Base-by-base conservation (phyloP, 2,797 vertebrate genomes). In the Gila robusta region DNA sequence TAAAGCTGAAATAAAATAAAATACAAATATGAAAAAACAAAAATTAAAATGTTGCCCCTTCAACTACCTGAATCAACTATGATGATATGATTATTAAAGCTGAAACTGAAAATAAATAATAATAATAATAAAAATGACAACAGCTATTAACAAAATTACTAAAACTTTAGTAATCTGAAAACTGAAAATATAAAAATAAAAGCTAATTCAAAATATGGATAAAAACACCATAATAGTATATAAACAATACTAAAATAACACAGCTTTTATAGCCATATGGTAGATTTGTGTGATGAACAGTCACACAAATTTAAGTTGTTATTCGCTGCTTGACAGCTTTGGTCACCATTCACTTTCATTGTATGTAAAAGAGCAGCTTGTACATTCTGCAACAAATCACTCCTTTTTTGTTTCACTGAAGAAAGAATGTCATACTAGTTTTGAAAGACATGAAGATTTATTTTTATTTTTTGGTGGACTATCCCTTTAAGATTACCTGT, bases 401-500 rank as follows among this genome's bases (percentile, higher is more conserved):
- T 69, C 4, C 2, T 66, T 70, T 67, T 37, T 70, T 39, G 8
- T 70, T 70, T 70, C 2, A 59, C 2, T 17, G 6, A 64, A 64
- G 77, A 21, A 44, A 39, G n/a, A 17, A 32, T 8, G 6, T 19
- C 17, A 49, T 32, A 1, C 26, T 47, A 17, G 41, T 49, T 67
- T 32, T 26, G 5, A 81, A 81, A 69, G 26, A 35, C 39, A 23
- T 49, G 0, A 19, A 16, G 0, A 26, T 2, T n/a, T 59, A 5
- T 59, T 59, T 37, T 2, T 5, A 1, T 56, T 56, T 79, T 79
- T 10, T 16, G 16, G 37, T 44, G 41, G 10, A 76, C n/a, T 77
- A 21, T 56, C 41, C 26, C 52, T 85, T 74, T 80, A 79, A 79
- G 85, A 28, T 47, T 52, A 52, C 23, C 54, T n/a, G 56, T 35